Base-by-base conservation (phyloP, 2,888 invertebrate genomes). In the Xiphydria camelus region DNA sequence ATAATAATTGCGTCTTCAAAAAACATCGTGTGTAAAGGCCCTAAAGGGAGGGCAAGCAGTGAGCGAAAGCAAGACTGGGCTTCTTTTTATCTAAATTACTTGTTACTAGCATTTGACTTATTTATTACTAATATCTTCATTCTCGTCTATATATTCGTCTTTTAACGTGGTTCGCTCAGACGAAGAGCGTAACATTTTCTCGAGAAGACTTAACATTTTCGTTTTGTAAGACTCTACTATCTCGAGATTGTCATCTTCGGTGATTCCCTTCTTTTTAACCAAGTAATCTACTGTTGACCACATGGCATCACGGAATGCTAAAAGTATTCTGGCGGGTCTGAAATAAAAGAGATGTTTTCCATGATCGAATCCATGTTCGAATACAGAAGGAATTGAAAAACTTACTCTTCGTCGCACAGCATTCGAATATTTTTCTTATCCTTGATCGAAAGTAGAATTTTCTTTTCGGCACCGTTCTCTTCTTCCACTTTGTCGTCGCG, bases 261-360 rank as follows among this genome's bases (percentile, higher is more conserved):
- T n/a, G 20, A 53, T 21, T n/a, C 61, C 63, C 39, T 81, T 74
- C 19, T 79, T 74, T 31, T 79, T 75, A 12, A 82, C 71, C 55
- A 79, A 76, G 52, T 80, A 83, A 3, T 79, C 60, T 5, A 80
- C 70, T 1, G 80, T 71, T 3, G 61, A 66, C 79, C 80, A 80
- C 2, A 82, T 61, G 66, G 79, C 76, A 52, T 79, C 75, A 12
- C 79, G 74, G 0, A 79, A 70, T 52, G 76, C 68, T 1, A 81
- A 40, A 4, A 83, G 62, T 4, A 56, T 26, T 2, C 76, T 63
- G 0, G 80, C 82, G 70, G 82, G 77, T 21, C 86, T 86, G 76
- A 33, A 79, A 79, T 52, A 53, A 47, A 62, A 59, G 58, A 52
- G n/a, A n/a, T n/a, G n/a, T n/a, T n/a, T n/a, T n/a, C n/a, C n/a